Evolutionary conservation across 2,113 vertebrate species (phyloP).

Genomic region (Bufo gargarizans): DNA sequence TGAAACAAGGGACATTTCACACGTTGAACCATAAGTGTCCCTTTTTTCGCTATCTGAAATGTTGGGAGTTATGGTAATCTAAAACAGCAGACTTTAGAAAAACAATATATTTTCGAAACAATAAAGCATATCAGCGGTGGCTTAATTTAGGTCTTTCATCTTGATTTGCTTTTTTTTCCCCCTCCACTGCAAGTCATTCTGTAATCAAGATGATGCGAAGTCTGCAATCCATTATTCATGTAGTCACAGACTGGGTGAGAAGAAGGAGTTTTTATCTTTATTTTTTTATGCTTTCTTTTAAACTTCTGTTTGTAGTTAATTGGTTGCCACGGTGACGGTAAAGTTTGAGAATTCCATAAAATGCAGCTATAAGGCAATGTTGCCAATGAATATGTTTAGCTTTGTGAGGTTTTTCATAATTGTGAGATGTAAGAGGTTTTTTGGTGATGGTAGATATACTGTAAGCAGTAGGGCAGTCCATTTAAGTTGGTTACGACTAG

Average conservation of each 20-base stretch:
- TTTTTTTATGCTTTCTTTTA: conserved; percentile 2
- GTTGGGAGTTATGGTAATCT: not conserved
- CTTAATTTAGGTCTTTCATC: conserved; percentile 23
- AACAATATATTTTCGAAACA: conserved; percentile 25
- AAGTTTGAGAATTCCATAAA: conserved; percentile 14
- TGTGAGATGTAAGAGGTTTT: not conserved
- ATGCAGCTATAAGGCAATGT: not conserved
- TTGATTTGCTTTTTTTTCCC: not conserved
- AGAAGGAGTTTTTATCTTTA: conserved; percentile 9
- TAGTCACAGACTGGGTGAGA: conserved; percentile 26
- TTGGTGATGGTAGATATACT: not conserved
- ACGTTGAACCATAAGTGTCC: not conserved
- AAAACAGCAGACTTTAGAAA: not conserved
- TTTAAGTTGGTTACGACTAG: no score
- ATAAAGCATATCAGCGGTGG: conserved; percentile 7
- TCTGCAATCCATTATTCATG: conserved; percentile 38
- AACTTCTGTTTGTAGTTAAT: conserved; percentile 15
- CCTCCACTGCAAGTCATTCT: conserved; percentile 11
- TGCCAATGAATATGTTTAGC: not conserved
- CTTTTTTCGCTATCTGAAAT: not conserved
- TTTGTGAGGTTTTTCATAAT: not conserved
- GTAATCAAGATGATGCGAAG: conserved; percentile 34
- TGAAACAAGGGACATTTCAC: not conserved
- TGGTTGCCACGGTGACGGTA: conserved; percentile 11
- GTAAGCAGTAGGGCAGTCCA: no score